phyloP scores from a whole-genome alignment of 2,888 invertebrate genomes.

The Osedax frankpressi region DNA sequence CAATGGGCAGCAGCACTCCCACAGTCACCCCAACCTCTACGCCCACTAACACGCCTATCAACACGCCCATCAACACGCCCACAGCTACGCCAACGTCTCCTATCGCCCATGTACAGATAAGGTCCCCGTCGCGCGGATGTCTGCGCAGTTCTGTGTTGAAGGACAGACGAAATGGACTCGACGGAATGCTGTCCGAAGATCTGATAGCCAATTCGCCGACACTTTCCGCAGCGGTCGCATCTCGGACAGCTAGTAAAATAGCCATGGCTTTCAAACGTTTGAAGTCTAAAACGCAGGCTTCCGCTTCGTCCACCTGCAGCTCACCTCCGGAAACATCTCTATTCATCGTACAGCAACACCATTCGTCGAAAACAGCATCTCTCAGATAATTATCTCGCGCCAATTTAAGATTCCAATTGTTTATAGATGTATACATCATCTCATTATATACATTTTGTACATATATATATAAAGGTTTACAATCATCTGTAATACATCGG shows the following conservation, averaged over 20 bases:
- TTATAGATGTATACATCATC: no score
- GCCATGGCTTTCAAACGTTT: neutral
- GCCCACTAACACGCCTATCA: neutral
- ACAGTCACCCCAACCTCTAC: neutral
- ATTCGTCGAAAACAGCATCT: no score
- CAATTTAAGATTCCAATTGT: no score
- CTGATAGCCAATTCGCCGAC: neutral
- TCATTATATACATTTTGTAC: no score
- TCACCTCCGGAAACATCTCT: no score
- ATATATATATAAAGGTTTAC: no score
- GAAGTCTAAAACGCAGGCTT: neutral
- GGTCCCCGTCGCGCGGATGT: neutral
- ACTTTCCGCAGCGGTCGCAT: neutral
- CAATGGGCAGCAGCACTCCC: neutral
- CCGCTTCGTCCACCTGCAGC: neutral
- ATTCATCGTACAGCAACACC: no score
- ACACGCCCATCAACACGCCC: neutral
- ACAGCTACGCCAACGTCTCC: neutral
- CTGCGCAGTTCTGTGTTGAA: neutral
- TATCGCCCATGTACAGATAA: neutral
- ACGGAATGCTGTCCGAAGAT: neutral
- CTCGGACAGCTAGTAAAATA: neutral
- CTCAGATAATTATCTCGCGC: no score
- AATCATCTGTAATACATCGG: no score
- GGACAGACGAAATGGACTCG: neutral